Conservation (phyloP, 2,888 invertebrate species). For the Lasioglossum pauxillum region DNA sequence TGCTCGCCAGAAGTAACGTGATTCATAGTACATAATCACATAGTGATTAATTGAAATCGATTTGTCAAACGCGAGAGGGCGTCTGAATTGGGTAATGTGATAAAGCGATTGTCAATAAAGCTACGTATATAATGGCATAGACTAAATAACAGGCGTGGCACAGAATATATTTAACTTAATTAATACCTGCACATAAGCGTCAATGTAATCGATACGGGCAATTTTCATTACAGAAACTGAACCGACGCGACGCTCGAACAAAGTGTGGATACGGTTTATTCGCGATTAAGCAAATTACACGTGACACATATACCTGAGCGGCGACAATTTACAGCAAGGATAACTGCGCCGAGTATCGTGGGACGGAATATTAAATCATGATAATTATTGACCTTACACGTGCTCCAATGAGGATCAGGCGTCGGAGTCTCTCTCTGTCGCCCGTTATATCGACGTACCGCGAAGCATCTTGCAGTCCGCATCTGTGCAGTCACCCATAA, state of each 20-base stretch:
- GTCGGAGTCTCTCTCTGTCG: not conserved
- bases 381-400: constrained; percentile 23
- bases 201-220: constrained; percentile 31
- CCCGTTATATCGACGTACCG: too few relatives aligned
- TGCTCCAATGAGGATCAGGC: not conserved
- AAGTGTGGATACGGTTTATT: not conserved
- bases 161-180: constrained; percentile 19
- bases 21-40: too few relatives aligned
- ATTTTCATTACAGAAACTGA: constrained; percentile 30
- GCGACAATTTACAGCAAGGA: constrained; percentile 37
- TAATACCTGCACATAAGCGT: not conserved
- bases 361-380: constrained; percentile 8
- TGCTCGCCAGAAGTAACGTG: not conserved
- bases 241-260: not conserved
- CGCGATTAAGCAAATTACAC: constrained; percentile 41
- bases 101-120: not conserved
- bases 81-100: not conserved
- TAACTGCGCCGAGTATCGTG: constrained; percentile 13
- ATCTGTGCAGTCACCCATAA: not conserved
- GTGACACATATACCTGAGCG: constrained; percentile 9
- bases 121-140: too few relatives aligned
- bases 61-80: not conserved
- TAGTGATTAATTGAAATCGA: not conserved
- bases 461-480: not conserved
- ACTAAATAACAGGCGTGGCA: not conserved